Conservation (phyloP, 2,888 invertebrate species). For the Lamellibrachia columna region DNA sequence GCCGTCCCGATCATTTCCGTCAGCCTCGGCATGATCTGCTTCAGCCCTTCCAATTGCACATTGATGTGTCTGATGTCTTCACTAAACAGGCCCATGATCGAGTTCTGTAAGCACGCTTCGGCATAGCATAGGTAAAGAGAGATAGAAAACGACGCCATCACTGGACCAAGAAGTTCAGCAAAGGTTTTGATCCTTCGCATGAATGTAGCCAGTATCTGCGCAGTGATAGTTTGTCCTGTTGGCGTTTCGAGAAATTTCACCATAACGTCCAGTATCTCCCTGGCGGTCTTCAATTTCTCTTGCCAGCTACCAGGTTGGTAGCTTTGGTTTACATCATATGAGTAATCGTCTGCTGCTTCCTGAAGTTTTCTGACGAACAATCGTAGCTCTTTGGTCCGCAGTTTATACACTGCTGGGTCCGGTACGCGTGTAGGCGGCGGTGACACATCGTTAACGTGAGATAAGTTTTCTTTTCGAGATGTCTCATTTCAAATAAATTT, state of each 20-base stretch:
- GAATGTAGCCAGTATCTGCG: not conserved
- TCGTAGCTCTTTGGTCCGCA: not conserved
- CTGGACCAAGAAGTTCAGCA: not conserved
- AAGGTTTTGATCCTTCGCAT: not conserved
- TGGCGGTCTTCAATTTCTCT: not conserved
- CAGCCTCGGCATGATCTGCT: not conserved
- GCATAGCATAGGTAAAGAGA: not conserved
- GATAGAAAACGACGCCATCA: not conserved
- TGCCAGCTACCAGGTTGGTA: conserved; percentile 6
- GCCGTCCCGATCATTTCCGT: not conserved
- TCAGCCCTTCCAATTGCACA: not conserved
- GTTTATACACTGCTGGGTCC: not conserved
- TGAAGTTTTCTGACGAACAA: not conserved
- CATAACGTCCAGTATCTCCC: not conserved
- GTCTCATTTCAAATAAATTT: too few species aligned
- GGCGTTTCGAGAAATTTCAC: not conserved
- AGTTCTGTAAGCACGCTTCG: not conserved
- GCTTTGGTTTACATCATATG: not conserved
- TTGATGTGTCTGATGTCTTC: not conserved
- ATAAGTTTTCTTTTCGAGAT: not conserved
- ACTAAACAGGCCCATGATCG: not conserved
- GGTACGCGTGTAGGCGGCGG: not conserved
- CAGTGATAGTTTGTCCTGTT: not conserved
- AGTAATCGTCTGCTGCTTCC: not conserved
- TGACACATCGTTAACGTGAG: not conserved